Conservation (phyloP, 2,113 vertebrate genomes). For the Struthio camelus region DNA sequence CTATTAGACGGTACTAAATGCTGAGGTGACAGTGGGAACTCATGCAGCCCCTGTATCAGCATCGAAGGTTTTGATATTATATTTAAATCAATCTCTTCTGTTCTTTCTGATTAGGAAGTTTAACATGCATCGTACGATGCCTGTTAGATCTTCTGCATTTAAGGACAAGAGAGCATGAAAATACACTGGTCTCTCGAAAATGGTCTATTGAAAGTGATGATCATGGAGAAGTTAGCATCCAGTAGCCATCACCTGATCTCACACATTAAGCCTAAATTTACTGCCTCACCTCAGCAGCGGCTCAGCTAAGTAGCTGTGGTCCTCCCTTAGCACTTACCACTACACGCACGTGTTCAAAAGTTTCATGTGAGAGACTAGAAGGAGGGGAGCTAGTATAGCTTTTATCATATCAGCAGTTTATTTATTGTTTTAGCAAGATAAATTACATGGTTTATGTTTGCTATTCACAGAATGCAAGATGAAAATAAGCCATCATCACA, state of each 20-base stretch:
- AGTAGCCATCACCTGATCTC: not conserved
- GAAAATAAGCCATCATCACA: not conserved
- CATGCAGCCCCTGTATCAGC: not conserved
- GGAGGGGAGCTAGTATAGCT: not conserved
- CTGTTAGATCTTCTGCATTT: not conserved
- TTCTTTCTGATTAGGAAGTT: not conserved
- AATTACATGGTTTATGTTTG: not conserved
- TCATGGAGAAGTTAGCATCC: not conserved
- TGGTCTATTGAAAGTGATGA: not conserved
- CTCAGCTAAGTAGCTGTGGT: not conserved
- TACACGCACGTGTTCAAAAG: not conserved
- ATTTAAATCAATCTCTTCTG: not conserved
- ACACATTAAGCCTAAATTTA: not conserved
- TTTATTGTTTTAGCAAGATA: not conserved
- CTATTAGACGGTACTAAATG: not conserved
- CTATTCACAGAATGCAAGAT: not conserved
- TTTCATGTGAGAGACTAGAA: not conserved
- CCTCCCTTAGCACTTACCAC: not conserved
- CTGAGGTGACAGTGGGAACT: not conserved
- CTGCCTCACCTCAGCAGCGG: not conserved
- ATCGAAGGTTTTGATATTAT: not conserved
- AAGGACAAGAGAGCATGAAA: not conserved
- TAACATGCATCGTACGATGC: not conserved
- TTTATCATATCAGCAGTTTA: not conserved
- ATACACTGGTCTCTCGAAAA: not conserved